Percentiles rank a stretch among this genome's conserved stretches.
Evolutionary conservation across 2,888 invertebrate genomes (phyloP).

Genomic region (Polyommatus icarus): DNA sequence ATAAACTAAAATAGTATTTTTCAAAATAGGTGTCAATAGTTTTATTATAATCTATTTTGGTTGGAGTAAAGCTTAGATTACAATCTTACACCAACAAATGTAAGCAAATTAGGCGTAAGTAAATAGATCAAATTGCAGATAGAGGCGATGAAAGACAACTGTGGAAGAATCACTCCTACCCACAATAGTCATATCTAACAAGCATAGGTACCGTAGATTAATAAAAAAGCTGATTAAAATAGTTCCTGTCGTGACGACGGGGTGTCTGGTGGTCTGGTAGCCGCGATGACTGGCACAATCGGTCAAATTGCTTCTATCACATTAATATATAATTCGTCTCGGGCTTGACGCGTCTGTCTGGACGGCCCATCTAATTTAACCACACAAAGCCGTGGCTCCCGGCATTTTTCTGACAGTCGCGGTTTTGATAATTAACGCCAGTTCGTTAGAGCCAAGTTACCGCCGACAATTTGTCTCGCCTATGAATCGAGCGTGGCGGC

Average conservation of each 20-base stretch:
- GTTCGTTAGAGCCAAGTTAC: slow-evolving; percentile 48
- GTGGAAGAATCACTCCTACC: neutral
- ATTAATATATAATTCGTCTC: slow-evolving; percentile 59
- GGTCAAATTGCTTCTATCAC: slow-evolving; percentile 69
- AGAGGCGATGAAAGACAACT: neutral
- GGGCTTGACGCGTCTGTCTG: slow-evolving; percentile 47
- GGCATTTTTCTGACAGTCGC: slow-evolving; percentile 64
- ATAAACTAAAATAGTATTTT: neutral
- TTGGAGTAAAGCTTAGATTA: neutral
- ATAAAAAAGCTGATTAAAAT: slow-evolving; percentile 32
- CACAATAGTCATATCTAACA: neutral
- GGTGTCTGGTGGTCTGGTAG: slow-evolving; percentile 35
- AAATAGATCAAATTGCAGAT: neutral
- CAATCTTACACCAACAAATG: neutral
- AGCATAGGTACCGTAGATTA: slow-evolving; percentile 19
- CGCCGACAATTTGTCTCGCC: slow-evolving; percentile 55
- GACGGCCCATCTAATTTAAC: slow-evolving; percentile 75
- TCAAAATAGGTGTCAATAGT: neutral
- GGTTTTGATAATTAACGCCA: slow-evolving; percentile 54
- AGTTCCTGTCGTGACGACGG: slow-evolving; percentile 34
- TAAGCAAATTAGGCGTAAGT: neutral
- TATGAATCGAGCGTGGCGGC: slow-evolving; percentile 1
- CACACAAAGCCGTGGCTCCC: slow-evolving; percentile 73
- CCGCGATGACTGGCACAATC: slow-evolving; percentile 67
- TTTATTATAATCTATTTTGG: neutral